Base-by-base conservation (phyloP, 1,140 invertebrate species). In the Yoshiicerus persimilis region DNA sequence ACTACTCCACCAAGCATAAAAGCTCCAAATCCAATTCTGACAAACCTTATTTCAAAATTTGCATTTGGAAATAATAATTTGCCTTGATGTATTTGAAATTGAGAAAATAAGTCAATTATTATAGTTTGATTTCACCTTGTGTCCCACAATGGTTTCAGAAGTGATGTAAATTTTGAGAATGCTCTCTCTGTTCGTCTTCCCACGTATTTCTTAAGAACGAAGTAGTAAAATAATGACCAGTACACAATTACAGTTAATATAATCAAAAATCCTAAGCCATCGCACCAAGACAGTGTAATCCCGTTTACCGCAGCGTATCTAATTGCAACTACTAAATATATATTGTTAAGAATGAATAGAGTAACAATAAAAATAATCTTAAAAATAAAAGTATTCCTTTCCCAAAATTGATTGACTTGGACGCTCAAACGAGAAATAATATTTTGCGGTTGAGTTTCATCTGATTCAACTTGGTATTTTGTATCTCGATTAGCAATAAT, bases 181-280 rank as follows among this genome's bases (percentile, higher is more conserved):
- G 4, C 25, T 27, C 23, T 86, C 56, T 8, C 2, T 30, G 39
- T 91, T 87, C 4, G 85, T 1, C 84, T 88, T 85, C 0, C 94
- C 94, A 32, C 92, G 87, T 92, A 94, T 32, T 93, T 94, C 92
- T 96, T 96, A 36, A 96, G 91, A 3, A 96, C 89, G 20, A 93
- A 90, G 89, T 94, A 95, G 91, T 97, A 97, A 25, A 96, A 91
- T 11, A 96, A 75, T 23, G 93, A 93, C 87, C 94, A 92, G 89
- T 96, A 96, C 23, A 94, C 92, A 38, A 96, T 93, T 23, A 92
- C 91, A 1, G 95, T 92, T 0, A 97, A 90, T 13, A 97, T 93
- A 16, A 96, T 92, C 0, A 97, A 92, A 91, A 96, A 94, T 66
- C 96, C 96, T 90, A 96, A 95, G 1, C 96, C 96, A 86, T 94